Conservation (phyloP, 1,140 invertebrate genomes). For the Oryctes rhinoceros region DNA sequence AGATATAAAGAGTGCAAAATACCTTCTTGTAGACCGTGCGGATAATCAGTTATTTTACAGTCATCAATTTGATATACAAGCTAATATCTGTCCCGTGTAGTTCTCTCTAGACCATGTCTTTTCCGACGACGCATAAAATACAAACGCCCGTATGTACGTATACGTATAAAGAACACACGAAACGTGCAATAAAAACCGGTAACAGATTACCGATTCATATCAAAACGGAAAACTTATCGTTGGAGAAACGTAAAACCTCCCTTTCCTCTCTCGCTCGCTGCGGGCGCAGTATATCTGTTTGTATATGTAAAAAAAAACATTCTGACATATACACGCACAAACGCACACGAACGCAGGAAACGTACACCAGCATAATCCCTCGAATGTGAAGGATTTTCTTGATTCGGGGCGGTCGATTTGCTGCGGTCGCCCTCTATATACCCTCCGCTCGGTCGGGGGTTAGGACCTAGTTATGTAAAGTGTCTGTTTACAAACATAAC, state of each 20-base stretch:
- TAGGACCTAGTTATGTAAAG: slow-evolving; percentile 60
- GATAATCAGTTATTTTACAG: not conserved
- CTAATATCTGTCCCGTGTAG: not conserved
- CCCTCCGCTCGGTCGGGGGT: slow-evolving; percentile 45
- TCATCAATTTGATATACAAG: not conserved
- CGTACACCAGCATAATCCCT: slow-evolving; percentile 13
- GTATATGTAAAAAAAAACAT: not conserved
- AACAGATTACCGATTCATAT: slow-evolving; percentile 27
- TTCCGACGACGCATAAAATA: not conserved
- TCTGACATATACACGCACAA: slow-evolving; percentile 4
- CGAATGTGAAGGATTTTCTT: slow-evolving; percentile 34
- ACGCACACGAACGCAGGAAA: not conserved
- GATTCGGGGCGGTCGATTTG: slow-evolving; percentile 28
- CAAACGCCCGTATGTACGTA: not conserved
- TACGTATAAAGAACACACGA: slow-evolving; percentile 8
- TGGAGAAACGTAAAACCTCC: slow-evolving; percentile 17
- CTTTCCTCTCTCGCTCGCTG: not conserved
- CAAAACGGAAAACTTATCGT: slow-evolving; percentile 30
- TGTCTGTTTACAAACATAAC: slow-evolving; percentile 59
- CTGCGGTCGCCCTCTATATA: slow-evolving; percentile 30
- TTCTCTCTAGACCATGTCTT: not conserved
- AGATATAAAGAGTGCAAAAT: not conserved
- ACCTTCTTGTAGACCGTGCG: not conserved
- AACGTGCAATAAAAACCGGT: slow-evolving; percentile 31
- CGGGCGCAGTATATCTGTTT: not conserved